These are phyloP conservation scores for Grammomys dolichurus DNA, from an alignment of 2,113 vertebrate genomes.

Conservation along the genomic window DNA sequence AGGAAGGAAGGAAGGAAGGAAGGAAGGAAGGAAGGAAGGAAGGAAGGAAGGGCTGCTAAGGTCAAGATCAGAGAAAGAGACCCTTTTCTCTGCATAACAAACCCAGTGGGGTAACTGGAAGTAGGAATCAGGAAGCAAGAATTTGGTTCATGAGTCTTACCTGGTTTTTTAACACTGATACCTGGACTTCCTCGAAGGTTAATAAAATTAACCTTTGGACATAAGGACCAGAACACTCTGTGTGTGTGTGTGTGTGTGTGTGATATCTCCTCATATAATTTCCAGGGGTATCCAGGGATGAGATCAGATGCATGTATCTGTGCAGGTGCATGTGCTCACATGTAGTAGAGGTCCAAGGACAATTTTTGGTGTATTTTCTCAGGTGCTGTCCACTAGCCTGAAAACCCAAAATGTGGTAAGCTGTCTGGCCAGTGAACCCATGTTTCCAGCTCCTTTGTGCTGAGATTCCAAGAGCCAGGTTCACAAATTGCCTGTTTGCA, in stretches of 20 bases:
- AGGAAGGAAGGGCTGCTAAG: not conserved
- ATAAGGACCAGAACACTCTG: not conserved
- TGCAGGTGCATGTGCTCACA: not conserved
- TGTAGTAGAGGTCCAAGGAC: not conserved
- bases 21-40: not conserved
- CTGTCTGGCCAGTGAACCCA: not conserved
- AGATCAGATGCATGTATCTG: not conserved
- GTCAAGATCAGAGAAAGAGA: not conserved
- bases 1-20: not conserved
- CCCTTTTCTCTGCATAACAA: not conserved
- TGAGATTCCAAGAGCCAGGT: not conserved
- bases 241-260: not conserved
- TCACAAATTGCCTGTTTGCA: not conserved
- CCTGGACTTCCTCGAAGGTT: not conserved
- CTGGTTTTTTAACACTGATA: not conserved
- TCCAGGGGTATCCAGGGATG: not conserved
- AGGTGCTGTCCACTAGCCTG: not conserved
- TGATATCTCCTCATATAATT: not conserved
- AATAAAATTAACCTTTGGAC: not conserved
- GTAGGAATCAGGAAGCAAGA: not conserved
- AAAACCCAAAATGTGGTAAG: not conserved
- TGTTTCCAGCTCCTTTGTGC: too few relatives aligned
- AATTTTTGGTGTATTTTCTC: not conserved
- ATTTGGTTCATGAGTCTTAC: not conserved
- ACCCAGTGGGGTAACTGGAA: not conserved